phyloP scores from a whole-genome alignment of 2,888 invertebrate genomes.

The Polymixis flavicincta region DNA sequence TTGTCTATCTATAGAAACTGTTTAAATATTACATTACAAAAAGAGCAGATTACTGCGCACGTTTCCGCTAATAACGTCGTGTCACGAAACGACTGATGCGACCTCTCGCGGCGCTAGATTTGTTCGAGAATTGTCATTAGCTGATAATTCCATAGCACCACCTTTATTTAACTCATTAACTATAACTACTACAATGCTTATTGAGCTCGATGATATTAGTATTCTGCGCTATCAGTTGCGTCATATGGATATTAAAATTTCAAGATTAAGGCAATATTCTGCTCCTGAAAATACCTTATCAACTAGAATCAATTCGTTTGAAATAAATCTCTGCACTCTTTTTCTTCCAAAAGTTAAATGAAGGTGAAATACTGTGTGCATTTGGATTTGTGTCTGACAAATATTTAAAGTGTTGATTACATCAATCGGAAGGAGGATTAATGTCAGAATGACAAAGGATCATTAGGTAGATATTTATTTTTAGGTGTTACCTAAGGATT shows the following conservation, averaged over 20 bases:
- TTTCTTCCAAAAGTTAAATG: not conserved
- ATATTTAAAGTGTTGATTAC: conserved; percentile 5
- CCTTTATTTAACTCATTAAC: conserved; percentile 17
- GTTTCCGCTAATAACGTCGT: conserved; percentile 73
- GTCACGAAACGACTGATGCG: conserved; percentile 75
- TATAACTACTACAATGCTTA: not conserved
- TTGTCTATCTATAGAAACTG: conserved; percentile 42
- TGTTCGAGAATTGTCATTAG: conserved; percentile 38
- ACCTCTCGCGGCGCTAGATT: conserved; percentile 58
- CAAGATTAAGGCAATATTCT: not conserved
- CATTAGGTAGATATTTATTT: conserved; percentile 40
- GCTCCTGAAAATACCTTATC: not conserved
- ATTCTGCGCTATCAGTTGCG: not conserved
- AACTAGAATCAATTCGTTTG: no score
- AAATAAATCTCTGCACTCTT: no score
- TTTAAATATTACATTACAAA: conserved; percentile 60
- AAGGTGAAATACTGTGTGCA: not conserved
- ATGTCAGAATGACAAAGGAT: conserved; percentile 26
- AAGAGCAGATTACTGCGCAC: conserved; percentile 47
- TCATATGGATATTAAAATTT: not conserved
- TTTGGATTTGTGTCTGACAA: conserved; percentile 18
- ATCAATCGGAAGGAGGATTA: conserved; percentile 13
- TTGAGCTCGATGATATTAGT: conserved; percentile 1
- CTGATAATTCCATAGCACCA: conserved; percentile 33
- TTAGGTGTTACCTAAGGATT: conserved; percentile 34